Base-by-base conservation (phyloP, 2,888 invertebrate species). In the Omphaloscelis lunosa region DNA sequence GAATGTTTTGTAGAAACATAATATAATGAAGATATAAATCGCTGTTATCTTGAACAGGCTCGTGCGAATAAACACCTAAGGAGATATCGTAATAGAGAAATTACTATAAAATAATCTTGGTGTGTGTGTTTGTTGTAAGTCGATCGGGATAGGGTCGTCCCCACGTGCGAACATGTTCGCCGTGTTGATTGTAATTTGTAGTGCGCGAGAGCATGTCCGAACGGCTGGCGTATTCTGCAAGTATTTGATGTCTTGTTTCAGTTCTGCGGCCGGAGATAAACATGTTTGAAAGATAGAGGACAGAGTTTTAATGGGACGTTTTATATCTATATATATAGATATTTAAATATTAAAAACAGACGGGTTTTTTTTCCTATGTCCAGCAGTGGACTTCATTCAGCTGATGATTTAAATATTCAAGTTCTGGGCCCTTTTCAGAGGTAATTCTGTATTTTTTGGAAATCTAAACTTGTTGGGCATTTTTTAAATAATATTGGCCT, bases 111-210 rank as follows among this genome's bases (percentile, higher is more conserved):
- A 94, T 94, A 94, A 94, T 85, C 85, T 86, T 90, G 90, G 92
- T 92, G 91, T 91, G 90, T 88, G 89, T 88, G 89, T 91, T 91
- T 91, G 93, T 92, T 94, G 94, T 94, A 95, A 95, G 94, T 95
- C 95, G 95, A 95, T 96, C 95, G 94, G 92, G 90, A 92, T 92
- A 92, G 92, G 90, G 92, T 91, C 90, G 93, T 94, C 93, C 89
- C 94, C 95, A 96, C 95, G 96, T 95, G 95, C 95, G 93, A 93
- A 95, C 96, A 94, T 93, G 95, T 92, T 92, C 91, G 94, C 90
- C 91, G 93, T 95, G 96, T 96, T 96, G 96, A 96, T 96, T 96
- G 96, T 96, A 96, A 96, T 96, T 96, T 96, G 96, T 96, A 93
- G 96, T 92, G 94, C 95, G 94, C 95, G 87, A 92, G 94, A 90